Conservation (phyloP, 2,797 vertebrate genomes). For the Gila robusta region DNA sequence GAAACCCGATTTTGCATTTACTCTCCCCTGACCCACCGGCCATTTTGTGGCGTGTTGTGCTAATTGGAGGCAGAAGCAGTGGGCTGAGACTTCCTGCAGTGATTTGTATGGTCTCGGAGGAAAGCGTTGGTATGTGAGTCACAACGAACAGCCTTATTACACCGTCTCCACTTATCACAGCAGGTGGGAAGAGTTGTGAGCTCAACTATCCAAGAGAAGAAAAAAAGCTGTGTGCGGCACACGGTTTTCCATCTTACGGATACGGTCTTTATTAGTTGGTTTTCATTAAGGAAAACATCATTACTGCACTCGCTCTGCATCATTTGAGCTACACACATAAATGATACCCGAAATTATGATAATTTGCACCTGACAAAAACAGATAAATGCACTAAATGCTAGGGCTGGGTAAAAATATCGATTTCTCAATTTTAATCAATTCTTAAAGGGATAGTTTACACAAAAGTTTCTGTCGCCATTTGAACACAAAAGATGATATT, state of each 20-base stretch:
- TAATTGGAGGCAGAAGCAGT: conserved; percentile 9
- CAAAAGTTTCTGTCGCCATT: no score
- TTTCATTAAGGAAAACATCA: not conserved
- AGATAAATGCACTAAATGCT: not conserved
- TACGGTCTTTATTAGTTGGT: no score
- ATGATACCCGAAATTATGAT: not conserved
- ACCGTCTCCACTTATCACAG: conserved; percentile 11
- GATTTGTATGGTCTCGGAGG: conserved; percentile 7
- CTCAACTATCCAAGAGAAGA: not conserved
- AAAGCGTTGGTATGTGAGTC: not conserved
- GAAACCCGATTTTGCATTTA: not conserved
- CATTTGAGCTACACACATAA: not conserved
- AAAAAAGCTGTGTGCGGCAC: not conserved
- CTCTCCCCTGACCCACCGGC: not conserved
- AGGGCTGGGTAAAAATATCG: not conserved
- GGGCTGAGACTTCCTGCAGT: not conserved
- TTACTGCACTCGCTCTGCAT: not conserved
- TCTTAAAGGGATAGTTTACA: no score
- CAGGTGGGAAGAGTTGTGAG: not conserved
- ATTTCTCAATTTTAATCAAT: not conserved
- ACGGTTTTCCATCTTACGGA: no score
- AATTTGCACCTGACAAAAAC: not conserved
- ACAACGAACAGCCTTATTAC: conserved; percentile 11
- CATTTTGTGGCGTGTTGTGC: not conserved
- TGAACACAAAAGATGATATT: no score